Percentiles rank a stretch among this genome's conserved stretches.
Conservation (phyloP, 2,113 vertebrate genomes). For the Otis tarda region DNA sequence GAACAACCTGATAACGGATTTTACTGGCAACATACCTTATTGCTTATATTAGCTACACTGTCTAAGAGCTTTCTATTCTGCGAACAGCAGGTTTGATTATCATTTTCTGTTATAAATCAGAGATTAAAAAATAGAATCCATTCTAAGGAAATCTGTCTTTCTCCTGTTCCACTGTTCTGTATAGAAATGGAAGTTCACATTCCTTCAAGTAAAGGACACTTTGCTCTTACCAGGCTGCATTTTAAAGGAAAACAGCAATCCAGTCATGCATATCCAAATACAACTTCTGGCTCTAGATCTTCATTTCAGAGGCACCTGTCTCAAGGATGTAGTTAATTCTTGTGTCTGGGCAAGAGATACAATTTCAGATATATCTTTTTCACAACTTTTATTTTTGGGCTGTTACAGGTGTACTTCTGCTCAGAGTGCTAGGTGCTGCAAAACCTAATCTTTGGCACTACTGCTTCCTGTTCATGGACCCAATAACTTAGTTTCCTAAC, state of each 20-base stretch:
- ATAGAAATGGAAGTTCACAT: neutral
- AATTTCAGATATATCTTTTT: neutral
- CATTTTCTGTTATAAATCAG: neutral
- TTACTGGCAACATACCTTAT: neutral
- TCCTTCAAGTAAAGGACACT: neutral
- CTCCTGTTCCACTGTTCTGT: neutral
- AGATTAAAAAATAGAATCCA: neutral
- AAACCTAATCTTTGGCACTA: neutral
- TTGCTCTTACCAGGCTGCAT: neutral
- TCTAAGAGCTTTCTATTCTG: neutral
- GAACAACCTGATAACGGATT: constrained; percentile 39
- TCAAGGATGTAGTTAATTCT: neutral
- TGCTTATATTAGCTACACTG: neutral
- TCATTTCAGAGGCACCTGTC: neutral
- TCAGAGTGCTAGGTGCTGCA: neutral
- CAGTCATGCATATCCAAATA: neutral
- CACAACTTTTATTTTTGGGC: neutral
- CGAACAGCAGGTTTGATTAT: neutral
- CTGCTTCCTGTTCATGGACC: neutral
- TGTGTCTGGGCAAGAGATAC: neutral
- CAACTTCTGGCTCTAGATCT: neutral
- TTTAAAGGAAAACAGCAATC: neutral
- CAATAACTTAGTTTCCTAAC: neutral
- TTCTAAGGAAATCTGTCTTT: neutral
- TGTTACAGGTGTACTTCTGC: neutral